Conservation (phyloP, 2,797 vertebrate genomes). For the Thunnus albacares region DNA sequence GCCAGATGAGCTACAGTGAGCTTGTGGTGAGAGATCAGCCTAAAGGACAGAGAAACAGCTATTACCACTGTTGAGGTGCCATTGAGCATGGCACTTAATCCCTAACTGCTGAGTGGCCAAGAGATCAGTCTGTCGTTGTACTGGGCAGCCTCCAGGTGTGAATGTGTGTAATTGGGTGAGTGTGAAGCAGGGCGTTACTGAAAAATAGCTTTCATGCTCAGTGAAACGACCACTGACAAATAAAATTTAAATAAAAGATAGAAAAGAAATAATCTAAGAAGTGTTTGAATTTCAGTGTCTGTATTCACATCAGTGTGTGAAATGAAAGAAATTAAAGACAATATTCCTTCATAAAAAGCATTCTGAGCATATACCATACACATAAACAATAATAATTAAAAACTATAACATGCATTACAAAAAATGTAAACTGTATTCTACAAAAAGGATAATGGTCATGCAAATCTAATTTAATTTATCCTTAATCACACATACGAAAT, state of each 20-base stretch:
- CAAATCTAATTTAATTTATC: too few relatives aligned
- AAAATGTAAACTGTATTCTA: neutral
- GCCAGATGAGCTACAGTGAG: neutral
- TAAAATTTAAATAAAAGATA: neutral
- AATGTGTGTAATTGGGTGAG: neutral
- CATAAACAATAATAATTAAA: neutral
- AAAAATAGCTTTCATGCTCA: neutral
- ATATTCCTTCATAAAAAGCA: too few relatives aligned
- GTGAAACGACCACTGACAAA: neutral
- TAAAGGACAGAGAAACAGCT: slow-evolving; percentile 4
- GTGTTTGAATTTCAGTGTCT: neutral
- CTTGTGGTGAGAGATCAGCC: neutral
- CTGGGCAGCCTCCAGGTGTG: neutral
- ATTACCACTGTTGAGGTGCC: neutral
- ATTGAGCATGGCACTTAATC: slow-evolving; percentile 15
- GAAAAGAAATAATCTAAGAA: neutral
- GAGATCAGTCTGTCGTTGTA: neutral
- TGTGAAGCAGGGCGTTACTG: neutral
- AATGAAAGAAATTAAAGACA: neutral
- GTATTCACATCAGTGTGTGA: neutral
- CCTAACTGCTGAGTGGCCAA: neutral
- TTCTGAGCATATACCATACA: neutral
- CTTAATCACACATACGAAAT: neutral
- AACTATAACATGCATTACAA: neutral
- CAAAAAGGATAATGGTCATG: too few relatives aligned